Conservation (phyloP, 1,140 invertebrate genomes). For the Paralvinella palmiformis region DNA sequence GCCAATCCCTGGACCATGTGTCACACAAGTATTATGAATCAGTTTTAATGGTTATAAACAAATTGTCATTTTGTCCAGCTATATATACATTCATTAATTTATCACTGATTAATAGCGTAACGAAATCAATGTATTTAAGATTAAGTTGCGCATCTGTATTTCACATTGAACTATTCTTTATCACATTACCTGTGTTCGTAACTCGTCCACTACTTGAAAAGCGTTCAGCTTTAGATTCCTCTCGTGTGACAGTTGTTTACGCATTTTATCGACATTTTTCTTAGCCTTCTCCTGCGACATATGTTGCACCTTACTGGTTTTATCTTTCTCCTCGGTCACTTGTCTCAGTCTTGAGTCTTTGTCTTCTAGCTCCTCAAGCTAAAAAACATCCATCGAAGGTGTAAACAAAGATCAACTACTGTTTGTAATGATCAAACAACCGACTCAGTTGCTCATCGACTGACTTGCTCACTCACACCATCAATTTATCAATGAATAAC, state of each 20-base stretch:
- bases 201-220: slow-evolving; percentile 42
- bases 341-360: slow-evolving; percentile 33
- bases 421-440: background rate
- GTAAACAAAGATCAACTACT: background rate
- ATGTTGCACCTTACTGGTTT: slow-evolving; percentile 25
- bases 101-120: too few relatives aligned
- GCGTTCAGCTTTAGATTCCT: slow-evolving; percentile 41
- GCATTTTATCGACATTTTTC: slow-evolving; percentile 34
- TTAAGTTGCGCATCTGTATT: too few relatives aligned
- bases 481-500: background rate
- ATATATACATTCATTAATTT: too few relatives aligned
- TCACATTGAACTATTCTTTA: too few relatives aligned
- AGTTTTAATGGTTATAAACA: too few relatives aligned
- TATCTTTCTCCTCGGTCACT: slow-evolving; percentile 37
- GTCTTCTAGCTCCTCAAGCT: slow-evolving; percentile 39
- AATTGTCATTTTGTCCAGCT: too few relatives aligned
- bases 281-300: slow-evolving; percentile 35
- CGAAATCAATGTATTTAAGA: too few relatives aligned
- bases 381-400: background rate
- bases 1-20: too few relatives aligned
- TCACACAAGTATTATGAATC: too few relatives aligned
- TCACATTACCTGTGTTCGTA: slow-evolving; percentile 35
- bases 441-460: background rate
- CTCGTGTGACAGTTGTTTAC: slow-evolving; percentile 38
- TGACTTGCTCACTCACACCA: background rate